Conservation (phyloP, 2,888 invertebrate species). For the Callimorpha dominula region DNA sequence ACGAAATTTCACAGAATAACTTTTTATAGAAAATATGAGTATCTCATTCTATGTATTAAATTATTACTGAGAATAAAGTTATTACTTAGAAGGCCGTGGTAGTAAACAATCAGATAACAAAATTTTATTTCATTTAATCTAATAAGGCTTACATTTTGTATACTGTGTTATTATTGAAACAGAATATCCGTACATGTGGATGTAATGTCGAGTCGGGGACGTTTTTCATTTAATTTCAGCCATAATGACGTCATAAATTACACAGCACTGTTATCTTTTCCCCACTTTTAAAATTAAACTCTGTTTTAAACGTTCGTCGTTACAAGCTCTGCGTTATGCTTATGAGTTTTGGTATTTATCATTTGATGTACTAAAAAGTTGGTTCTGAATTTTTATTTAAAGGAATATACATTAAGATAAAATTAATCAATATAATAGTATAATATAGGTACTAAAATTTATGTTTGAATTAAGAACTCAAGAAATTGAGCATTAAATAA, state of each 20-base stretch:
- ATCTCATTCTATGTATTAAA: neutral
- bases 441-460: too few species aligned
- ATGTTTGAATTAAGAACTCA: too few species aligned
- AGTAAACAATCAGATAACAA: neutral
- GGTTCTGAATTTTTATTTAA: neutral
- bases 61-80: neutral
- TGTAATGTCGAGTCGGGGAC: conserved; percentile 56
- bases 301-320: conserved; percentile 58
- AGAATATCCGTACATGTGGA: conserved; percentile 55
- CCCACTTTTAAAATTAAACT: conserved; percentile 71
- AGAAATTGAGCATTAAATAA: too few species aligned
- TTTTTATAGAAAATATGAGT: neutral
- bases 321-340: conserved; percentile 50
- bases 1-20: too few species aligned
- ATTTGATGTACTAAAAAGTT: conserved; percentile 28
- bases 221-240: conserved; percentile 74
- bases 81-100: neutral
- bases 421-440: too few species aligned
- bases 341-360: conserved; percentile 48
- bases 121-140: neutral
- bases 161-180: conserved; percentile 51
- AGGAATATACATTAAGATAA: too few species aligned
- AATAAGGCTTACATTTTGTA: neutral
- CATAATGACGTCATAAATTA: conserved; percentile 76
- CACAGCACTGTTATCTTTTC: conserved; percentile 69